Conservation (phyloP, 2,888 invertebrate genomes). For the Pogonocherus hispidulus region DNA sequence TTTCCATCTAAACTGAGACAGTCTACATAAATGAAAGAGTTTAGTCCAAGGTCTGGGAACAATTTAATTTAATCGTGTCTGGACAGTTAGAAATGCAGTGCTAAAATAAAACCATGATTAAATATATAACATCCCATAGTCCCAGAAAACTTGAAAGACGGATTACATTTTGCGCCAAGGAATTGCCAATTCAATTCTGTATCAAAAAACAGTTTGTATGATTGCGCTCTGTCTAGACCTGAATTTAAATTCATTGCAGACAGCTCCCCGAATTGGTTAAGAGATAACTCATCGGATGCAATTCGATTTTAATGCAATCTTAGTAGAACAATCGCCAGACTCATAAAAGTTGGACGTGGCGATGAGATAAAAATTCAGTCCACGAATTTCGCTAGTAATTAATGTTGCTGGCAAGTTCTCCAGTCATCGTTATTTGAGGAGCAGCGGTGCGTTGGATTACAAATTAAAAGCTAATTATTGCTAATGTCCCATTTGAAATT, state of each 20-base stretch:
- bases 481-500: conserved; percentile 33
- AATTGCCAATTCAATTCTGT: neutral
- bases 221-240: neutral
- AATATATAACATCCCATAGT: no score
- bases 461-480: conserved; percentile 44
- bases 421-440: conserved; percentile 44
- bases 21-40: no score
- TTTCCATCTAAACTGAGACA: no score
- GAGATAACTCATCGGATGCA: conserved; percentile 37
- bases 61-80: no score
- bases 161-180: no score
- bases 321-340: conserved; percentile 31
- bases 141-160: no score
- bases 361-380: conserved; percentile 26
- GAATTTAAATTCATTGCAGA: conserved; percentile 23
- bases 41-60: no score
- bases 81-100: no score
- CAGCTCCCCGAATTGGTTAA: conserved; percentile 24
- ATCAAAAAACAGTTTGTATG: conserved; percentile 5
- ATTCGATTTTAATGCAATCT: conserved; percentile 41
- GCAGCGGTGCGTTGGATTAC: conserved; percentile 44
- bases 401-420: conserved; percentile 38
- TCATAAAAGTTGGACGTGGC: conserved; percentile 32
- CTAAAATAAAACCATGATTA: no score
- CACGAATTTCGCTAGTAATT: conserved; percentile 29